Conservation (phyloP, 2,797 vertebrate species). For the Propithecus perrieri region DNA sequence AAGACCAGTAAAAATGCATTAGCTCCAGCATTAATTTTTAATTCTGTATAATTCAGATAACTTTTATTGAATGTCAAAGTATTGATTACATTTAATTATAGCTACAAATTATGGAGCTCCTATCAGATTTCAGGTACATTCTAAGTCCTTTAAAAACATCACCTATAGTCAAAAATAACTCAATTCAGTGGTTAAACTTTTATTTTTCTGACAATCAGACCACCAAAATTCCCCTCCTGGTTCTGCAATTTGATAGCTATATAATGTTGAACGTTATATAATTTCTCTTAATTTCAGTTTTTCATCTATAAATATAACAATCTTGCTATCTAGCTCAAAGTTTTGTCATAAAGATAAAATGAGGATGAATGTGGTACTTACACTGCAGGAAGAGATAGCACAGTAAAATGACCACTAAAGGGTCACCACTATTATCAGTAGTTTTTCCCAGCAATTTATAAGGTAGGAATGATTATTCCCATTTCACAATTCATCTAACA, state of each 20-base stretch:
- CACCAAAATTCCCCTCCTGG: neutral
- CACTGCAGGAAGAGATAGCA: neutral
- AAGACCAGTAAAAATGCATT: neutral
- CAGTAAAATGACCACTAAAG: neutral
- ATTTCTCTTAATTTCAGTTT: neutral
- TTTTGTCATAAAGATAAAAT: neutral
- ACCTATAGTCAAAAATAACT: neutral
- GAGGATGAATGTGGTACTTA: neutral
- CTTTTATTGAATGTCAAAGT: neutral
- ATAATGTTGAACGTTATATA: neutral
- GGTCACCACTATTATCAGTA: neutral
- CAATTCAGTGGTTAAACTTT: neutral
- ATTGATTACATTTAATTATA: constrained; percentile 22
- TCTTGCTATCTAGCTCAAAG: neutral
- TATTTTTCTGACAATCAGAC: neutral
- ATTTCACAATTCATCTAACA: too few species aligned
- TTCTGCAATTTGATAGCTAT: neutral
- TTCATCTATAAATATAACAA: neutral
- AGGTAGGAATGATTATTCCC: neutral
- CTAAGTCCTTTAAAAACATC: neutral
- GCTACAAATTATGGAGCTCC: neutral
- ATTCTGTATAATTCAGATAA: neutral
- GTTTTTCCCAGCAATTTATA: neutral
- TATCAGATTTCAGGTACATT: neutral
- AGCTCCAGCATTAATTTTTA: neutral